Evolutionary conservation across 2,888 invertebrate species (phyloP).

Genomic region (Mechanitis messenoides): DNA sequence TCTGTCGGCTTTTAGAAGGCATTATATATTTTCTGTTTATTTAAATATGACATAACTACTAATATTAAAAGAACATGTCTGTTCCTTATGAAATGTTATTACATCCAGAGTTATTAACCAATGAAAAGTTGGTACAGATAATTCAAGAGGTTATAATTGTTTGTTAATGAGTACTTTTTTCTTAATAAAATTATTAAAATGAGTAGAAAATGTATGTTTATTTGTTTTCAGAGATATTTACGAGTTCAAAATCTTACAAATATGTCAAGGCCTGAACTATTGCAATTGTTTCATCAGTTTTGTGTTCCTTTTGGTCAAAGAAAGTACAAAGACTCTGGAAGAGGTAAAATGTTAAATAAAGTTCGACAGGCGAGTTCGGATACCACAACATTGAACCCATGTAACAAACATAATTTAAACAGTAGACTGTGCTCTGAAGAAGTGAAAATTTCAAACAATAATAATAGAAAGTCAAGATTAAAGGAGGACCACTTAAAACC

Average conservation of each 20-base stretch:
- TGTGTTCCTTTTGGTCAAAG: slow-evolving; percentile 69
- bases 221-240: slow-evolving; percentile 56
- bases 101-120: slow-evolving; percentile 65
- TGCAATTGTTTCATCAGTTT: slow-evolving; percentile 62
- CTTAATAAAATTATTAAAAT: background rate
- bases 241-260: slow-evolving; percentile 47
- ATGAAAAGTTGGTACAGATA: slow-evolving; percentile 56
- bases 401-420: slow-evolving; percentile 15
- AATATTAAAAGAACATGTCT: slow-evolving; percentile 41
- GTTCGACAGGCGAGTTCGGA: slow-evolving; percentile 50
- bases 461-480: slow-evolving; percentile 34
- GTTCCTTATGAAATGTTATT: slow-evolving; percentile 61
- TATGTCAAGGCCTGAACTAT: slow-evolving; percentile 55
- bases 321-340: slow-evolving; percentile 59
- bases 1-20: slow-evolving; percentile 2
- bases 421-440: background rate
- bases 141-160: slow-evolving; percentile 54
- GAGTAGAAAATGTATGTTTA: slow-evolving; percentile 12
- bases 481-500: slow-evolving; percentile 51
- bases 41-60: slow-evolving; percentile 2
- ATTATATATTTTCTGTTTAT: slow-evolving; percentile 2
- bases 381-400: slow-evolving; percentile 36
- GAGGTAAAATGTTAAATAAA: slow-evolving; percentile 60
- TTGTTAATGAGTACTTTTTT: background rate
- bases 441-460: slow-evolving; percentile 10